Percentiles rank a stretch among this genome's conserved stretches.
Evolutionary conservation across 53 echinoderm and acorn worm genomes (phyloP).

Genomic region (Paelopatides confundens): DNA sequence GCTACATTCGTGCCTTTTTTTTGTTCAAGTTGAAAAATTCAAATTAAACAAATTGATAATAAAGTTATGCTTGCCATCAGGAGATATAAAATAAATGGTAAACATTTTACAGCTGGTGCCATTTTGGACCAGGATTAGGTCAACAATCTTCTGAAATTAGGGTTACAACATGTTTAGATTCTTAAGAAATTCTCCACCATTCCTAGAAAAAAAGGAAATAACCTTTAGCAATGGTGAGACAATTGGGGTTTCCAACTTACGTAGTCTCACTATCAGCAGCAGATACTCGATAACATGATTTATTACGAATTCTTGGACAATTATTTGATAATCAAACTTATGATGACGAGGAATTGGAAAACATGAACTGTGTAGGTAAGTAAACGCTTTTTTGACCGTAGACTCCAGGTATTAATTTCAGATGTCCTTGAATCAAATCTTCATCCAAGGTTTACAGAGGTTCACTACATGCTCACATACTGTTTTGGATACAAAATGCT

Average conservation of each 20-base stretch:
- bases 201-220: constrained; percentile 56
- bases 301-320: constrained; percentile 46
- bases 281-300: constrained; percentile 51
- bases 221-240: constrained; percentile 54
- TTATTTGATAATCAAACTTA: constrained; percentile 24
- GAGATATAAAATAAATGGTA: constrained; percentile 44
- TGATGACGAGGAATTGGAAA: constrained; percentile 29
- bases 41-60: no score
- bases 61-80: constrained; percentile 31
- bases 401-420: constrained; percentile 34
- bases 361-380: constrained; percentile 34
- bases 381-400: constrained; percentile 54
- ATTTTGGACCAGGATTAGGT: background rate
- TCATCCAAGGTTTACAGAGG: constrained; percentile 48
- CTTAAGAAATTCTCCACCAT: constrained; percentile 51
- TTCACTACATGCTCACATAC: constrained; percentile 60
- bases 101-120: constrained; percentile 9
- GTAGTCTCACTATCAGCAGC: constrained; percentile 53
- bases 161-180: constrained; percentile 44
- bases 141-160: constrained; percentile 9
- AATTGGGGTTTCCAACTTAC: constrained; percentile 54
- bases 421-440: constrained; percentile 7
- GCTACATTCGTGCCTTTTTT: no score
- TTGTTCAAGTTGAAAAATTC: no score
- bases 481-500: constrained; percentile 59